Evolutionary conservation across 2,113 vertebrate genomes (phyloP).

Genomic region (Electrona antarctica): DNA sequence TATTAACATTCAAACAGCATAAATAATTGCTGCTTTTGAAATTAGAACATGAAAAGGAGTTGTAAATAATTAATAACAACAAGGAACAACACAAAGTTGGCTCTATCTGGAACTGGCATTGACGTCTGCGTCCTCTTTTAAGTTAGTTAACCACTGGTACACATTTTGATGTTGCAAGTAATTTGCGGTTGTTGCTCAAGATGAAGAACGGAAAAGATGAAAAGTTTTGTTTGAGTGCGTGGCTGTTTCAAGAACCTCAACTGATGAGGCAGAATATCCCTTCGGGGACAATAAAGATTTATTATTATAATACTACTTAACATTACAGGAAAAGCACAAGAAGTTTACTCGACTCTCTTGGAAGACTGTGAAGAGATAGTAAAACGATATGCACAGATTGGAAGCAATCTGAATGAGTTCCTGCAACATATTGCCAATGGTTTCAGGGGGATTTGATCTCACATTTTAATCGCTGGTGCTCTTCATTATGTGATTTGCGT

Average conservation of each 20-base stretch:
- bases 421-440: neutral
- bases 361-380: neutral
- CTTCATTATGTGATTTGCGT: neutral
- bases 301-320: neutral
- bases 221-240: neutral
- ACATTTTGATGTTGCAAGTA: neutral
- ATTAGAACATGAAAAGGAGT: neutral
- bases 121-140: neutral
- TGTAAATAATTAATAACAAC: neutral
- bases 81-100: neutral
- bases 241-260: neutral
- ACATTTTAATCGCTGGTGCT: constrained; percentile 8
- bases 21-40: neutral
- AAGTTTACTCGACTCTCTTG: neutral
- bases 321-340: neutral
- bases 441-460: neutral
- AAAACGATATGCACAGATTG: neutral
- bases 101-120: neutral
- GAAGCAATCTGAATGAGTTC: neutral
- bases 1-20: neutral
- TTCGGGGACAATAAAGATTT: too few relatives aligned
- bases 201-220: neutral
- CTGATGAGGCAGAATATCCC: neutral
- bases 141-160: neutral
- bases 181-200: neutral